Evolutionary conservation across 2,797 vertebrate species (phyloP).

Genomic region (Phoebastria nigripes): DNA sequence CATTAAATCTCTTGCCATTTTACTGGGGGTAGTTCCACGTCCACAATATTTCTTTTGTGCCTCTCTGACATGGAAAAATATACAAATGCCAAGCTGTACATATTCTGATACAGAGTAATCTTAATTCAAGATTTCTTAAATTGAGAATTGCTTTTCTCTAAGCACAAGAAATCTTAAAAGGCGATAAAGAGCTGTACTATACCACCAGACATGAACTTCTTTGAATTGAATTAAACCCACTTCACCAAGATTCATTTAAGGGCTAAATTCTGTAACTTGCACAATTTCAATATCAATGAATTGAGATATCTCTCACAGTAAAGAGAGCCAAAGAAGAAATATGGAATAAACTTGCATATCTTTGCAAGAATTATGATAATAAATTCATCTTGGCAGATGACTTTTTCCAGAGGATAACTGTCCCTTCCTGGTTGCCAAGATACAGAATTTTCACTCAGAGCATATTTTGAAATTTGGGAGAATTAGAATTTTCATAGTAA

Average conservation of each 20-base stretch:
- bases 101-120: neutral
- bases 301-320: neutral
- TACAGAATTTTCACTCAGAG: neutral
- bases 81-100: neutral
- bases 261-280: neutral
- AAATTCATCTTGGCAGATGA: constrained; percentile 12
- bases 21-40: neutral
- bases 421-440: constrained; percentile 27
- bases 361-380: constrained; percentile 19
- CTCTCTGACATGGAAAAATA: neutral
- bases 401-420: constrained; percentile 1
- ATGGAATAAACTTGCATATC: neutral
- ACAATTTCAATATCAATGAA: constrained; percentile 5
- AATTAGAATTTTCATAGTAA: neutral
- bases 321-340: neutral
- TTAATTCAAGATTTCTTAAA: neutral
- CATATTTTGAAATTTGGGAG: neutral
- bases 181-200: neutral
- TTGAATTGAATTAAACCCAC: neutral
- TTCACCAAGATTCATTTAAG: neutral
- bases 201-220: neutral
- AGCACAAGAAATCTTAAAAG: neutral
- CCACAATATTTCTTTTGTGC: neutral
- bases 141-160: neutral
- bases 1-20: neutral